phyloP scores from a whole-genome alignment of 1,140 invertebrate species.

The Calephelis nemesis region DNA sequence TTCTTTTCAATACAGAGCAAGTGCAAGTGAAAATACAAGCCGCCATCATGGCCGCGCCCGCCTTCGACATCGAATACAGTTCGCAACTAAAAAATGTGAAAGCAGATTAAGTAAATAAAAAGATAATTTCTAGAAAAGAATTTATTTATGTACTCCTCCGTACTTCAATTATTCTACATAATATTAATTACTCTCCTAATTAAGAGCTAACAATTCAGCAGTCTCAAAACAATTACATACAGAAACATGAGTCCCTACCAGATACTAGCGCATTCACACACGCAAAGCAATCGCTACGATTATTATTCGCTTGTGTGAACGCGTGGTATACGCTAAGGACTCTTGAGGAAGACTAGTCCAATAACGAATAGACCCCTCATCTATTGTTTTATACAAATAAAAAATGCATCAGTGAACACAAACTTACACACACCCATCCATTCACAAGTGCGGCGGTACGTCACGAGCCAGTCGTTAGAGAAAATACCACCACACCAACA shows the following conservation, averaged over 20 bases:
- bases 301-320: background rate
- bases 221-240: slow-evolving; percentile 74
- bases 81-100: slow-evolving; percentile 50
- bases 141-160: slow-evolving; percentile 73
- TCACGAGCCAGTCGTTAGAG: slow-evolving; percentile 28
- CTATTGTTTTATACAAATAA: slow-evolving; percentile 57
- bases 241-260: slow-evolving; percentile 57
- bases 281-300: no score
- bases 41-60: slow-evolving; percentile 58
- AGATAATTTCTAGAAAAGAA: slow-evolving; percentile 60
- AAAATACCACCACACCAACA: slow-evolving; percentile 26
- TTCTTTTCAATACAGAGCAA: slow-evolving; percentile 39
- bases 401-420: slow-evolving; percentile 67
- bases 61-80: slow-evolving; percentile 54
- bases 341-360: slow-evolving; percentile 21
- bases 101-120: slow-evolving; percentile 50
- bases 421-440: slow-evolving; percentile 35
- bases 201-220: slow-evolving; percentile 76
- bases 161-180: slow-evolving; percentile 68
- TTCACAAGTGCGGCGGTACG: slow-evolving; percentile 33
- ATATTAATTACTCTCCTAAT: slow-evolving; percentile 63
- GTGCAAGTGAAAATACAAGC: slow-evolving; percentile 61
- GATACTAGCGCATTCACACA: slow-evolving; percentile 14
- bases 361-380: slow-evolving; percentile 30
- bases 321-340: slow-evolving; percentile 9